Evolutionary conservation across 2,888 invertebrate species (phyloP), one percentile per base, ranked within the genome.

Genomic region (Osmoderma eremita): DNA sequence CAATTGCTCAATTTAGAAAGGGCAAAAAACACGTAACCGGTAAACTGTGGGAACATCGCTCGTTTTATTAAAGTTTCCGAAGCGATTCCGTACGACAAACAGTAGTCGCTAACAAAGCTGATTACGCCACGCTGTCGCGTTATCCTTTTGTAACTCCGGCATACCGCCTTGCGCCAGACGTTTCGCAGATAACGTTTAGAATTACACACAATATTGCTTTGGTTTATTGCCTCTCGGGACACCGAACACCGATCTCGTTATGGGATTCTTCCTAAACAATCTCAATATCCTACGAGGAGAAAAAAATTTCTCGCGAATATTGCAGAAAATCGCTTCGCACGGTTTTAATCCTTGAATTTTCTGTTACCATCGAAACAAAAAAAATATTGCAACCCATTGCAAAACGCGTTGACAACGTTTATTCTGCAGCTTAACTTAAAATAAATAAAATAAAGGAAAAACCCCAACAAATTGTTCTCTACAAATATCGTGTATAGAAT

Each of bases 181-280:
- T 45, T 24, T 45, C 42, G 20, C 17, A 65, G 65, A 65, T 65
- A 65, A 48, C 65, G 65, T 48, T 45, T 56, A 48, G 36, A 36
- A 65, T 65, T 65, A 65, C 49, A 65, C 62, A 61, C 61, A 68
- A 69, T 71, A 68, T 67, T 62, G 67, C 63, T 61, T n/a, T 68
- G 66, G 67, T 70, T 67, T 72, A 68, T 51, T 51, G 67, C 67
- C 70, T 68, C 70, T 48, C 41, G 70, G 62, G 68, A 69, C 65
- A 65, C 67, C 63, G 67, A 63, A 67, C 69, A 63, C 66, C 65
- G 41, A 65, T 65, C 42, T 45, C 42, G 58, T 58, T 58, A 58
- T 22, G 15, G 24, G 24, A 42, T 58, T 58, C 58, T 53, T 38
- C 38, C 15, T 18, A 15, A 53, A 53, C 38, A 18, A 38, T 53